Conservation (phyloP, 2,797 vertebrate genomes). For the Tinamus major region DNA sequence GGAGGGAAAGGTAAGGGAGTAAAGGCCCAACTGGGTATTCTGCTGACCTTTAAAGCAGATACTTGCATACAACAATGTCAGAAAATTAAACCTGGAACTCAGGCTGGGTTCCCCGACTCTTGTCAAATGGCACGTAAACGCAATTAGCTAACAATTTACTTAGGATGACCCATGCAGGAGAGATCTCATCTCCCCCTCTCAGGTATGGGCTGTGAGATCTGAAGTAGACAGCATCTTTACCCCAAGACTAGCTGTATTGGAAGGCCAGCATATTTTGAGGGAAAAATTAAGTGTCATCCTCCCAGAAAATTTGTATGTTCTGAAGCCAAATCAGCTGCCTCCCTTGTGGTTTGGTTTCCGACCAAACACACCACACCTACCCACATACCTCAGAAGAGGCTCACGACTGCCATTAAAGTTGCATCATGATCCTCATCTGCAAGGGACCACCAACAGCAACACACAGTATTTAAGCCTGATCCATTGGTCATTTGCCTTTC, state of each 20-base stretch:
- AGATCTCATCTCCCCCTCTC: background rate
- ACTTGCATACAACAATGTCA: background rate
- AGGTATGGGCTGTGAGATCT: background rate
- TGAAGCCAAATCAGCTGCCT: background rate
- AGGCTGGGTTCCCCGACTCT: background rate
- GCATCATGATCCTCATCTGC: background rate
- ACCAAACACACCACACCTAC: background rate
- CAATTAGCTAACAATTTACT: background rate
- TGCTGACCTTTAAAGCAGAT: background rate
- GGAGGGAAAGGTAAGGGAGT: background rate
- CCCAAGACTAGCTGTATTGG: accelerated
- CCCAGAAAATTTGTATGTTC: background rate
- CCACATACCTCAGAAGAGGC: background rate
- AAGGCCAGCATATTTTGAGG: background rate
- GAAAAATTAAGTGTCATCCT: background rate
- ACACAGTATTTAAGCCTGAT: background rate
- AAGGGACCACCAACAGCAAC: background rate
- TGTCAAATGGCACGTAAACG: background rate
- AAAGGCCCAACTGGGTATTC: background rate
- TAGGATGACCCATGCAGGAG: background rate
- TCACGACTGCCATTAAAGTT: background rate
- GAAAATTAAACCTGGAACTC: background rate
- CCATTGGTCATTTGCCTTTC: background rate
- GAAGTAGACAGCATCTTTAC: background rate
- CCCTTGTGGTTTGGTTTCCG: background rate